Evolutionary conservation across 2,797 vertebrate genomes (phyloP), one percentile per base, ranked within the genome.

Genomic region (Alca torda): DNA sequence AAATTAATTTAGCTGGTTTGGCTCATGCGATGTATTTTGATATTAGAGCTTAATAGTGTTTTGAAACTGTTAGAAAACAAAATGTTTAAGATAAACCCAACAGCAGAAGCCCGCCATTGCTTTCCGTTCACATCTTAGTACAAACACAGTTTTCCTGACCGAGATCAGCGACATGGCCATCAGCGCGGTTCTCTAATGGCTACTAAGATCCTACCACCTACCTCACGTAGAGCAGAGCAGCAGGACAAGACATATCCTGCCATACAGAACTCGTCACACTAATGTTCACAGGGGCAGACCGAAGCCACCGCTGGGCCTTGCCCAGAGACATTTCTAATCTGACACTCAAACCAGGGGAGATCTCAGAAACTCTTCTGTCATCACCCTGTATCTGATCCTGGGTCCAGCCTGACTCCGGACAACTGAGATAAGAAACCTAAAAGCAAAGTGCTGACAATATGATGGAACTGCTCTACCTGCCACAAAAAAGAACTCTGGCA

Each of bases 181-280:
- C 41, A 23, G 16, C 0, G 1, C 11, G 0, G 15, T 3, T 43
- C 39, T 25, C 68, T 13, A 19, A 8, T 0, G 8, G 39, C 74
- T 5, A 3, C 46, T 48, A 23, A 25, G 33, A 35, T 7, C 48
- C 37, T 30, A 15, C 2, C 20, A 70, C 46, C 75, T 13, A 41
- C 76, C 72, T 56, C 50, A 9, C 0, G n/a, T 0, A 20, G 33
- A 80, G 53, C 48, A 41, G 80, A 67, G 2, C n/a, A 54, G 65
- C 45, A 39, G 63, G 51, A 50, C 20, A 13, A 53, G 72, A 6
- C 60, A 17, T 9, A 25, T 21, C 43, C 70, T 28, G 10, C 57
- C 11, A 5, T 2, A 31, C 21, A 28, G 43, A 37, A 19, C 41
- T 30, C 39, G 16, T 43, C 46, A 10, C 15, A 2, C 12, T 10